Conservation (phyloP, 2,888 invertebrate species). For the Hipparchia sbordonii region DNA sequence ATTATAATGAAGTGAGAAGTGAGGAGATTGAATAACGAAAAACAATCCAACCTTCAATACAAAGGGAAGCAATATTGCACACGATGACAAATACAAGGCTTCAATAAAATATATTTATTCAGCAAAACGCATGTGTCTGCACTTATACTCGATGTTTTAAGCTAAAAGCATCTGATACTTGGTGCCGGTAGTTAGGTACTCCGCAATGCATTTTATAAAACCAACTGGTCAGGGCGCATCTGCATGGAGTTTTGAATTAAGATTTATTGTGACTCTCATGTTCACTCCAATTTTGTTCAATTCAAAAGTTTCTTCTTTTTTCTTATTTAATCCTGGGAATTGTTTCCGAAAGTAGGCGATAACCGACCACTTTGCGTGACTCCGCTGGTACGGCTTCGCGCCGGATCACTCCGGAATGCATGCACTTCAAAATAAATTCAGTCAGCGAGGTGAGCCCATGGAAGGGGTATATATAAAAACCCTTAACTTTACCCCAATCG, state of each 20-base stretch:
- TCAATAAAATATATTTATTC: constrained; percentile 10
- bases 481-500: too few relatives aligned
- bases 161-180: constrained; percentile 35
- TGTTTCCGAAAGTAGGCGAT: too few relatives aligned
- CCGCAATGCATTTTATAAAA: constrained; percentile 28
- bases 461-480: too few relatives aligned
- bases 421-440: too few relatives aligned
- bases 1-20: background rate
- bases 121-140: constrained; percentile 25
- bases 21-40: background rate
- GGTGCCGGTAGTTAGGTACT: constrained; percentile 25
- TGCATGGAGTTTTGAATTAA: constrained; percentile 24
- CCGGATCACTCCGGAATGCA: too few relatives aligned
- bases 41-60: background rate
- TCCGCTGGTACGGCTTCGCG: too few relatives aligned
- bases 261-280: constrained; percentile 25
- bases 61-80: background rate
- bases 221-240: constrained; percentile 23
- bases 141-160: constrained; percentile 26
- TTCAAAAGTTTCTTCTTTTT: too few relatives aligned
- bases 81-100: background rate
- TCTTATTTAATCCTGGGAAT: too few relatives aligned
- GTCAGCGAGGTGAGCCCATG: too few relatives aligned
- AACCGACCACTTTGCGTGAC: too few relatives aligned
- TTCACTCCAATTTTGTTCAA: background rate